A percentile compares a stretch with the other conserved stretches of the same genome.
phyloP scores from a whole-genome alignment of 2,888 invertebrate species.

The Archips crataeganus region DNA sequence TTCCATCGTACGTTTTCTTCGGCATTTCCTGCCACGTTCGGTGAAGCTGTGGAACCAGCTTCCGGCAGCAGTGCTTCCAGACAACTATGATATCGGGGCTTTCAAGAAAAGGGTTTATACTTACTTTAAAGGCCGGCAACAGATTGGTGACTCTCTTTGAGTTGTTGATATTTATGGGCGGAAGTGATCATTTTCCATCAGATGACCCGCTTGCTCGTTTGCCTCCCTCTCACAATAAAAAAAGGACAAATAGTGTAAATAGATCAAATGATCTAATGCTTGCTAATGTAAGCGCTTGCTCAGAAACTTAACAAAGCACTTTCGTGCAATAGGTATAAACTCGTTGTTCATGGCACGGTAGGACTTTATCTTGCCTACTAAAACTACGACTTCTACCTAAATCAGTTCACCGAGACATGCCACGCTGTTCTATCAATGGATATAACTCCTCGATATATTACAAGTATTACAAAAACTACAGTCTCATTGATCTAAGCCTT shows the following conservation, averaged over 20 bases:
- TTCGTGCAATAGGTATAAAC: neutral
- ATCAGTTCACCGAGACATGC: slow-evolving; percentile 11
- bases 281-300: slow-evolving; percentile 6
- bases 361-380: slow-evolving; percentile 6
- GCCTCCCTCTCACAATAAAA: no score
- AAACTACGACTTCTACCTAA: slow-evolving; percentile 17
- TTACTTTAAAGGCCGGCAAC: no score
- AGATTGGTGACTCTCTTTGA: no score
- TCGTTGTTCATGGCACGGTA: neutral
- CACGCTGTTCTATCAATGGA: slow-evolving; percentile 11
- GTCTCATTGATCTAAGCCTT: slow-evolving; percentile 24
- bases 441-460: slow-evolving; percentile 15
- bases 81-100: no score
- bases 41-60: no score
- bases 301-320: neutral
- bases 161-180: no score
- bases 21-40: no score
- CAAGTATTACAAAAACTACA: slow-evolving; percentile 18
- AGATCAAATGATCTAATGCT: neutral
- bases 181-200: no score
- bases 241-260: slow-evolving; percentile 25
- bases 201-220: no score
- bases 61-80: no score
- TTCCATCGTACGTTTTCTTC: no score
- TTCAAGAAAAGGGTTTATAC: no score